A percentile compares a stretch with the other conserved stretches of the same genome.
These are phyloP conservation scores for Cistogaster globosa DNA, from an alignment of 2,888 invertebrate species.

Conservation along the genomic window DNA sequence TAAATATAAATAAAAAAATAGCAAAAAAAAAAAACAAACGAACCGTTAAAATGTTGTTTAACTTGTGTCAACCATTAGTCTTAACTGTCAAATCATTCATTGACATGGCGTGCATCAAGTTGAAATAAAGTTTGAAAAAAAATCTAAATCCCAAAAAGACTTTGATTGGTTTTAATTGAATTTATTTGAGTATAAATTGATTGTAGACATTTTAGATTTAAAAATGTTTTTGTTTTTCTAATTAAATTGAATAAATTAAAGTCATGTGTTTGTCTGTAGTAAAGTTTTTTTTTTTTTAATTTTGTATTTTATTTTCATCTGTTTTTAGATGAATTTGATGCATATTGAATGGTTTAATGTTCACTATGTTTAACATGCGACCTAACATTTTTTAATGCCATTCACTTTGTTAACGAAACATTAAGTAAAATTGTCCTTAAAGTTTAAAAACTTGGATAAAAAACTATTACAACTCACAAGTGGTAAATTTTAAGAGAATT, in stretches of 20 bases:
- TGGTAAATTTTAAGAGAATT: neutral
- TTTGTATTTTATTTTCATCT: neutral
- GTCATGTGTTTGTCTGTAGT: slow-evolving; percentile 45
- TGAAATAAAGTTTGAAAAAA: slow-evolving; percentile 60
- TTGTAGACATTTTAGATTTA: slow-evolving; percentile 54
- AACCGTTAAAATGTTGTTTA: slow-evolving; percentile 73
- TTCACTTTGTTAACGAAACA: slow-evolving; percentile 59
- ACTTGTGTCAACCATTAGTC: slow-evolving; percentile 71
- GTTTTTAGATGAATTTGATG: slow-evolving; percentile 68
- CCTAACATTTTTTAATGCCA: slow-evolving; percentile 56
- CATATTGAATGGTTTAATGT: slow-evolving; percentile 58
- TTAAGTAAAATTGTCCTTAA: slow-evolving; percentile 22
- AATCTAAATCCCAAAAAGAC: slow-evolving; percentile 37
- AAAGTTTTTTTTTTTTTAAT: neutral
- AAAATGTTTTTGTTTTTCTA: slow-evolving; percentile 52
- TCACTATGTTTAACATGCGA: slow-evolving; percentile 61
- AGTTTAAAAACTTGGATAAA: neutral
- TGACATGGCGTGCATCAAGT: slow-evolving; percentile 73
- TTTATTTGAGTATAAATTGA: slow-evolving; percentile 68
- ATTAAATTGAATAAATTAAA: slow-evolving; percentile 65
- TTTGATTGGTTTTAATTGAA: slow-evolving; percentile 74
- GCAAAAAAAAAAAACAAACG: slow-evolving; percentile 7
- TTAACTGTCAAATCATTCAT: slow-evolving; percentile 74
- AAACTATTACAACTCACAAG: slow-evolving; percentile 5
- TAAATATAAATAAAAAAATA: slow-evolving; percentile 6